Conservation (phyloP, 2,113 vertebrate species). For the Phodopus roborovskii region DNA sequence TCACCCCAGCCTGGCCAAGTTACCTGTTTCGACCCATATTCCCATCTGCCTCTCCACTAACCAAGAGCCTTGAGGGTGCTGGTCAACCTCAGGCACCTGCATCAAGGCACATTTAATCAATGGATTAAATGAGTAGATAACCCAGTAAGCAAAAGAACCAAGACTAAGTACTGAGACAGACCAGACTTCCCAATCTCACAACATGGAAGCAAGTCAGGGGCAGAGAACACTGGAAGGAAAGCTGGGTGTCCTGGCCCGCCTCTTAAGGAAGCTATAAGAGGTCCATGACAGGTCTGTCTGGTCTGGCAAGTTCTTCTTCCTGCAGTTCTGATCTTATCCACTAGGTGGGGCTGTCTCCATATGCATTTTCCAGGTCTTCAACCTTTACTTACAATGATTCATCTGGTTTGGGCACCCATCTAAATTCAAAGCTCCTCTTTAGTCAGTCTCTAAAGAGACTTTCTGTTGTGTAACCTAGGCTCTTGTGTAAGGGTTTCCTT, state of each 20-base stretch:
- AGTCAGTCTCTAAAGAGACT: background rate
- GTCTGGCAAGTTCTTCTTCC: background rate
- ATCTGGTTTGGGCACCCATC: background rate
- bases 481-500: background rate
- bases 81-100: background rate
- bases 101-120: background rate
- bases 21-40: background rate
- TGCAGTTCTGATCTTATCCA: slow-evolving; percentile 4
- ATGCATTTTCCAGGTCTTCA: background rate
- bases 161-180: background rate
- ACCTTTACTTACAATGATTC: background rate
- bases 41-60: background rate
- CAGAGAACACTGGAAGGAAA: background rate
- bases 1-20: background rate
- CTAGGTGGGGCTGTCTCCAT: slow-evolving; percentile 45
- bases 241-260: background rate
- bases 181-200: too few species aligned
- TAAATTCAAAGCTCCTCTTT: background rate
- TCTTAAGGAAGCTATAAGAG: background rate
- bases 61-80: background rate
- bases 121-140: background rate
- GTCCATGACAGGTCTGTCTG: too few species aligned
- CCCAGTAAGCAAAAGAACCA: background rate
- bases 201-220: background rate
- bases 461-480: background rate